Evolutionary conservation across 2,888 invertebrate genomes (phyloP), one percentile per base, ranked within the genome.

Genomic region (Lepidochrysops patricia): DNA sequence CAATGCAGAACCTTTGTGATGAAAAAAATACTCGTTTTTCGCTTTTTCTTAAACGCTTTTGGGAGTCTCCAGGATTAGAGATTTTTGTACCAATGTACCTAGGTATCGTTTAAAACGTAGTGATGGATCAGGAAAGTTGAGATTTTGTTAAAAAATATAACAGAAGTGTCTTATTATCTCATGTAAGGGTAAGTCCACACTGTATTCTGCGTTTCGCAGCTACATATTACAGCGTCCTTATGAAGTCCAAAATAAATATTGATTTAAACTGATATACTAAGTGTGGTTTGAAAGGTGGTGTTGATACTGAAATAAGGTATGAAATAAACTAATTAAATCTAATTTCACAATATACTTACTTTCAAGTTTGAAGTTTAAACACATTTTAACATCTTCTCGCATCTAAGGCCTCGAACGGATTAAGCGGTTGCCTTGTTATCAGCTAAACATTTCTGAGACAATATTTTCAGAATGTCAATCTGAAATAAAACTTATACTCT

Each of bases 171-270:
- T 43, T 43, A 43, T 43, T 43, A 43, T 19, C 43, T 43, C 43
- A 9, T 43, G 43, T 43, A 43, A 43, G 43, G 43, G 19, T 43
- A 43, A 19, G 43, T 9, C 59, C 60, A 61, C 57, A 56, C 63
- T 62, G 65, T 7, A 43, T 19, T 7, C 43, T 19, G 43, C 23
- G 43, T 9, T 9, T 29, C 29, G 29, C 29, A 29, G 29, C 9
- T 29, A 9, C 29, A 29, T 9, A 29, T 29, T 5, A 43, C 43
- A 19, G 1, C 43, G 43, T 43, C 19, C 43, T 43, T 43, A 9
- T 19, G 12, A 7, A 43, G 43, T 43, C 43, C 12, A 43, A 7
- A 19, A 43, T 5, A 29, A n/a, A n/a, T n/a, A n/a, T n/a, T 29
- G 9, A 29, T 29, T 43, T 19, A 3, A 19, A 43, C 4, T 9